Percentiles rank a stretch among this genome's conserved stretches.
These are phyloP conservation scores for Criorhina ranunculi DNA, from an alignment of 2,888 invertebrate species.

Conservation along the genomic window DNA sequence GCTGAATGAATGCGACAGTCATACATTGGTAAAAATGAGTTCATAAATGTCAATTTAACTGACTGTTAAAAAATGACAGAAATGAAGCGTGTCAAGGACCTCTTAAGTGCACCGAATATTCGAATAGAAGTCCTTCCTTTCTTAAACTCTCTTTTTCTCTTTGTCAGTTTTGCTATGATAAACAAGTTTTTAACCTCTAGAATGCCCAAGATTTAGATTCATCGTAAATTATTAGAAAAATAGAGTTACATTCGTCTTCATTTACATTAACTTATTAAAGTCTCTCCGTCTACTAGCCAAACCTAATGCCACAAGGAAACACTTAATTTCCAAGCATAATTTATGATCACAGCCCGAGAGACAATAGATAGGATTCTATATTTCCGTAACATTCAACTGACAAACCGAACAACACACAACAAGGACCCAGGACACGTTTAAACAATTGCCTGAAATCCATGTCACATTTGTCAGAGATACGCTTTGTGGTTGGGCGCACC, in stretches of 20 bases:
- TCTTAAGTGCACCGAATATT: no score
- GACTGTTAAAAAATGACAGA: no score
- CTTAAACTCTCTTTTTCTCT: no score
- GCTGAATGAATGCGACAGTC: no score
- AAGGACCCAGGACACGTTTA: conserved; percentile 39
- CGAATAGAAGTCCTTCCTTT: no score
- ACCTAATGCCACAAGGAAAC: conserved; percentile 32
- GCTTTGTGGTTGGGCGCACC: conserved; percentile 1
- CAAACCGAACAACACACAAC: conserved; percentile 25
- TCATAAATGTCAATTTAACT: no score
- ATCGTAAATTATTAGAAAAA: no score
- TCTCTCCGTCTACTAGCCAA: conserved; percentile 1
- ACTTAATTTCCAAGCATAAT: conserved; percentile 41
- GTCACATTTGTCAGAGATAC: conserved; percentile 46
- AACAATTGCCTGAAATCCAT: conserved; percentile 56
- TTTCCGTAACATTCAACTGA: conserved; percentile 34
- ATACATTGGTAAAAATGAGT: no score
- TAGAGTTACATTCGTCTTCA: neutral
- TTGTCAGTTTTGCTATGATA: no score
- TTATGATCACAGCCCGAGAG: conserved; percentile 35
- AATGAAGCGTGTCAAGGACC: no score
- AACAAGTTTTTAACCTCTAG: no score
- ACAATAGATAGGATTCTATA: conserved; percentile 30
- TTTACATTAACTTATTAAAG: neutral
- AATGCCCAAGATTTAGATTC: no score